phyloP scores from a whole-genome alignment of 2,113 vertebrate genomes.

The Alexandromys fortis region DNA sequence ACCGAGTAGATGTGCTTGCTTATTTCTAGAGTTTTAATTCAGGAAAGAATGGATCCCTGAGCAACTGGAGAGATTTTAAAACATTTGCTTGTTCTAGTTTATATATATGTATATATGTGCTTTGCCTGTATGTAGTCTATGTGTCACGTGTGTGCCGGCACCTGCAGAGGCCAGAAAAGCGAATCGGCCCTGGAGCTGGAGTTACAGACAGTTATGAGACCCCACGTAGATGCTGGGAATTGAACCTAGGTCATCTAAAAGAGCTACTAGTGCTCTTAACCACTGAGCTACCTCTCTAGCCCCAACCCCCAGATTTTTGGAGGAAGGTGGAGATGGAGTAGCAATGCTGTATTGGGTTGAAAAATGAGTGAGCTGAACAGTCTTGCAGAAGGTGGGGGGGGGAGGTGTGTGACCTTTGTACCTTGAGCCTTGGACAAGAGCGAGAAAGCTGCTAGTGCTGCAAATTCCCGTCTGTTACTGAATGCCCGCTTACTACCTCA shows the following conservation, averaged over 20 bases:
- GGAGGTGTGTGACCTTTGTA: not conserved
- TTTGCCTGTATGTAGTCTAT: not conserved
- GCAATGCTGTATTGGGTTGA: not conserved
- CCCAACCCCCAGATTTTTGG: not conserved
- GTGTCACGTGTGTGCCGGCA: not conserved
- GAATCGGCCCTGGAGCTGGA: not conserved
- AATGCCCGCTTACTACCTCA: not conserved
- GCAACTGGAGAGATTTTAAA: not conserved
- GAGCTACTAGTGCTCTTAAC: not conserved
- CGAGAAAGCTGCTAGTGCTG: not conserved
- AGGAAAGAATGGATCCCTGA: not conserved
- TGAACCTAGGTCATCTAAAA: not conserved
- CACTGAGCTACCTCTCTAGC: not conserved
- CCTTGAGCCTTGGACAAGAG: not conserved
- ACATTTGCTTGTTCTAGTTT: not conserved
- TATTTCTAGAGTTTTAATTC: not conserved
- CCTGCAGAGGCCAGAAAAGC: not conserved
- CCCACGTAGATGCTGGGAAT: not conserved
- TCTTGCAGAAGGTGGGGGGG: not conserved
- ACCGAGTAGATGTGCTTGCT: not conserved
- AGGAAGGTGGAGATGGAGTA: conserved; percentile 44
- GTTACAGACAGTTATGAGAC: not conserved
- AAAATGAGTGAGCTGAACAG: not conserved
- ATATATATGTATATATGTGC: not conserved
- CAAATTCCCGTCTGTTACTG: not conserved